These are phyloP conservation scores for Fistularia commersonii DNA, from an alignment of 2,797 vertebrate species.

Conservation along the genomic window DNA sequence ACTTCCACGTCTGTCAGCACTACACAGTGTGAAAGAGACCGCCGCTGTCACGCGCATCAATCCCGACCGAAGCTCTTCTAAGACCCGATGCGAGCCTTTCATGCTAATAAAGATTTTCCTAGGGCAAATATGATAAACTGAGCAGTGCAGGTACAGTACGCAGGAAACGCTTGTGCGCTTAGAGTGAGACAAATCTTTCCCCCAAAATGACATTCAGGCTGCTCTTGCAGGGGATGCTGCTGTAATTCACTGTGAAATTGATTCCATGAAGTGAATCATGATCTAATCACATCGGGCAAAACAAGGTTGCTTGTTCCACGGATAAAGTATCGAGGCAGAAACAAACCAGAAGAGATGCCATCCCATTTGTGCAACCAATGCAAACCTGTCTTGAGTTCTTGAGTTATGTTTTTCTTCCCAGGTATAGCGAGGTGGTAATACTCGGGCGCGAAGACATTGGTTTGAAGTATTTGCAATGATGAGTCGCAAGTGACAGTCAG, in stretches of 20 bases:
- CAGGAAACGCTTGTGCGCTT: constrained; percentile 27
- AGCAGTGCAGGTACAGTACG: constrained; percentile 61
- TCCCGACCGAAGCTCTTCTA: too few relatives aligned
- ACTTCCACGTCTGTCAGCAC: constrained; percentile 28
- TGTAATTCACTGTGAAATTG: constrained; percentile 78
- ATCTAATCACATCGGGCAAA: constrained; percentile 66
- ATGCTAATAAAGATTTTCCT: constrained; percentile 74
- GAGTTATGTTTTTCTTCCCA: too few relatives aligned
- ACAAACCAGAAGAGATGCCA: constrained; percentile 6
- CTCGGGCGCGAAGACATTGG: too few relatives aligned
- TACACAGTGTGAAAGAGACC: constrained; percentile 16
- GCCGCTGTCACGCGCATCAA: constrained; percentile 36
- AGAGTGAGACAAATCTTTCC: constrained; percentile 67
- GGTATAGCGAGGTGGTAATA: too few relatives aligned
- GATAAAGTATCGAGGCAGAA: constrained; percentile 39
- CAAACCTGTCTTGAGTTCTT: too few relatives aligned
- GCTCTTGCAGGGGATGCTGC: constrained; percentile 68
- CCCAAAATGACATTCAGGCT: constrained; percentile 69
- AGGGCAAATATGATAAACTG: constrained; percentile 72
- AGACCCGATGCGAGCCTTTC: constrained; percentile 43
- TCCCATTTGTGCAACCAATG: too few relatives aligned
- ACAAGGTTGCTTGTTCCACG: constrained; percentile 58
- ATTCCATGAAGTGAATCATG: constrained; percentile 78
- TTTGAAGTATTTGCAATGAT: too few relatives aligned
- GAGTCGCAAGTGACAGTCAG: too few relatives aligned